Evolutionary conservation across 1,140 invertebrate species (phyloP), one percentile per base, ranked within the genome.

Genomic region (Cotesia vestalis): DNA sequence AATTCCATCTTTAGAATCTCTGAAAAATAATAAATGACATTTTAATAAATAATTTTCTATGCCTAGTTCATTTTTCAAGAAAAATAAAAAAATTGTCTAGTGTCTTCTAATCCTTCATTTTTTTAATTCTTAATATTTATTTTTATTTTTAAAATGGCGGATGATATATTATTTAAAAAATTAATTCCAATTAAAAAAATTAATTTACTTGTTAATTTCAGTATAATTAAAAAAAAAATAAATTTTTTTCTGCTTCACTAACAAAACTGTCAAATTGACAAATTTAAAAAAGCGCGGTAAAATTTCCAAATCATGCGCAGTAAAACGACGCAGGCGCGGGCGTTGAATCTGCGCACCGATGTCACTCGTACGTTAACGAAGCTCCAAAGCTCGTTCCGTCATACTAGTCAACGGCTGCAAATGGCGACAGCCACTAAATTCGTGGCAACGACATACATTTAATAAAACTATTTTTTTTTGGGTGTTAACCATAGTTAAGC

Each of bases 341-440:
- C 34, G 9, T 20, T n/a, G 38, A n/a, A 46, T 53, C n/a, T 67
- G 66, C 66, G 66, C 34, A 35, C 20, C 46, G 40, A 52, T 66
- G 63, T 11, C 14, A 66, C 38, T 66, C 63, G 8, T 38, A 51
- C 17, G 51, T 55, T 51, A 12, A 9, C n/a, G 46, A n/a, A 36
- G 62, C 62, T 14, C 34, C n/a, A 61, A 34, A 34, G 11, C 11
- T 34, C 62, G 38, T 12, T 27, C 40, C 57, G 57, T 62, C 64
- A 53, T 77, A 76, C 80, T 75, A 81, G 81, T 82, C 82, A 81
- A 78, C 83, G 84, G 80, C 83, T 84, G 84, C 84, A 85, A 85
- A 85, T 85, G 84, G 84, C 84, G 84, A 84, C 80, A 80, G 79
- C 78, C 81, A 81, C 81, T 76, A 82, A 82, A 78, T 82, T 77